Evolutionary conservation across 2,888 invertebrate genomes (phyloP), one percentile per base, ranked within the genome.

Genomic region (Caenorhabditis japonica): DNA sequence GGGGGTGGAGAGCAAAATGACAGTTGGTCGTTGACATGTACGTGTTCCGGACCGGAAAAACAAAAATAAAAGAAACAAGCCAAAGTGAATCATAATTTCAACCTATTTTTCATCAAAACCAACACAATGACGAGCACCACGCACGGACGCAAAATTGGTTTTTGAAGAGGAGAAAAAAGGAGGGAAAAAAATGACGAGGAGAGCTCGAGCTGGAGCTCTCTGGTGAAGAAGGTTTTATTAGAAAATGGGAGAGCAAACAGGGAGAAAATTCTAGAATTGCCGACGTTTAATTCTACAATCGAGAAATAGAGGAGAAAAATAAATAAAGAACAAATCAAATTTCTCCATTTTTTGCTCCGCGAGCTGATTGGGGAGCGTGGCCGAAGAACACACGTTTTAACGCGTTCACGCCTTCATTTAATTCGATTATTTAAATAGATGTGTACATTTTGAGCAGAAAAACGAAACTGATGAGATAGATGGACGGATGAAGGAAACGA

Each of bases 111-210:
- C 51, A 55, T 55, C 55, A 64, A 49, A 34, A 55, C 64, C 47
- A 30, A 64, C 49, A 23, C 38, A n/a, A 21, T n/a, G n/a, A n/a
- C n/a, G n/a, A n/a, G n/a, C n/a, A n/a, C n/a, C n/a, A n/a, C n/a
- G n/a, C n/a, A n/a, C n/a, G n/a, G n/a, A n/a, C n/a, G n/a, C 34
- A 27, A 64, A 55, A 64, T 64, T 64, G 64, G 64, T 64, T 64
- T 64, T 55, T 64, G 47, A 64, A 64, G 64, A 55, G 64, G 55
- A 55, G 44, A 17, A 36, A 30, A n/a, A 44, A 30, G 46, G 49
- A 49, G 49, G 13, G 21, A n/a, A n/a, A n/a, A n/a, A n/a, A n/a
- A n/a, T n/a, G n/a, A n/a, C n/a, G 46, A 5, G 30, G 39, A 38
- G 30, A 36, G 44, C 51, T 52, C 55, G 33, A 10, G 17, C 25